These are phyloP conservation scores for Athalia rosae DNA, from an alignment of 2,888 invertebrate species.

Conservation along the genomic window DNA sequence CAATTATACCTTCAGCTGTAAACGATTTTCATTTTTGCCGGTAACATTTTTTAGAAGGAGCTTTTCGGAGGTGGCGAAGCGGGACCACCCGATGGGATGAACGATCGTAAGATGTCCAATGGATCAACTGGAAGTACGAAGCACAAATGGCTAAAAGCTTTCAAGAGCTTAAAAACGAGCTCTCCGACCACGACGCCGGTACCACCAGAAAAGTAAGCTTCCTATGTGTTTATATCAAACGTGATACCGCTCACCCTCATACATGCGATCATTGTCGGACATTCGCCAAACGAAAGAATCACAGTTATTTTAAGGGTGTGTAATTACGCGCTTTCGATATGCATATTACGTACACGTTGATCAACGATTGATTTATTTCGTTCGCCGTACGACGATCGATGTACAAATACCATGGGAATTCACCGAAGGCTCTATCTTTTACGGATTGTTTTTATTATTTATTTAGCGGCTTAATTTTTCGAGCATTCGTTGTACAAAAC, in stretches of 20 bases:
- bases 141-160: slow-evolving; percentile 98
- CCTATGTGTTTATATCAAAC: background rate
- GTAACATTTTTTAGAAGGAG: slow-evolving; percentile 81
- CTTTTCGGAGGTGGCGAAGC: slow-evolving; percentile 77
- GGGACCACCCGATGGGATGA: slow-evolving; percentile 77
- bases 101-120: slow-evolving; percentile 90
- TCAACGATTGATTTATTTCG: slow-evolving; percentile 12
- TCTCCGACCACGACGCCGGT: slow-evolving; percentile 71
- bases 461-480: background rate
- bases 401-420: background rate
- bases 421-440: background rate
- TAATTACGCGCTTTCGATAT: too few relatives aligned
- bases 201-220: slow-evolving; percentile 79
- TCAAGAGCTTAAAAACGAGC: slow-evolving; percentile 93
- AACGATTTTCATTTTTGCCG: background rate
- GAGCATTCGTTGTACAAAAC: background rate
- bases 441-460: background rate
- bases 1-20: background rate
- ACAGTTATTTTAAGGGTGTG: too few relatives aligned
- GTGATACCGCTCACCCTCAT: background rate
- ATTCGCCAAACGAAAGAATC: background rate
- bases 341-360: background rate
- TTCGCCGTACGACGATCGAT: background rate
- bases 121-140: slow-evolving; percentile 93
- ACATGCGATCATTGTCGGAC: background rate